phyloP scores from a whole-genome alignment of 2,113 vertebrate species.

The Eulemur rufifrons region DNA sequence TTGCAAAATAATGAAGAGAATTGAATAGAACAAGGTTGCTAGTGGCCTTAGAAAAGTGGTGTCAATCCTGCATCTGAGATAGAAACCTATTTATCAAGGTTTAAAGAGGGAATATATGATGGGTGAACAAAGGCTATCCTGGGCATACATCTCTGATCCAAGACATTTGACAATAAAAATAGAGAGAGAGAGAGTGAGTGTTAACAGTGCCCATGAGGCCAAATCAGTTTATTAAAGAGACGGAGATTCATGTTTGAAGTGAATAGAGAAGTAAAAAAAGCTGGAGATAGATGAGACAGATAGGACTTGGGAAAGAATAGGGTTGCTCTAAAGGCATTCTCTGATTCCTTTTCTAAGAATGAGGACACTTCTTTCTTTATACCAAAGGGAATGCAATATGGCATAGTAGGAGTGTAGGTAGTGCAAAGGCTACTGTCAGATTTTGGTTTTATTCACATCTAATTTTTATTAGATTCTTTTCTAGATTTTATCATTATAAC shows the following conservation, averaged over 20 bases:
- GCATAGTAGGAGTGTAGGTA: not conserved
- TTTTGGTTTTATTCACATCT: not conserved
- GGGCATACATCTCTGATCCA: not conserved
- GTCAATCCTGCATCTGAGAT: not conserved
- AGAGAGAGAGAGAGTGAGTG: not conserved
- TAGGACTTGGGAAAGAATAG: not conserved
- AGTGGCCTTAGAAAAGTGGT: not conserved
- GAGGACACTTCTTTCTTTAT: not conserved
- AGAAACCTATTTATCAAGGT: not conserved
- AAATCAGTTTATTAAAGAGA: not conserved
- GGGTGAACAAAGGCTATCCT: not conserved
- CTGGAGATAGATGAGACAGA: not conserved
- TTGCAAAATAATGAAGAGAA: not conserved
- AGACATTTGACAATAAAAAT: not conserved
- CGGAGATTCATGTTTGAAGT: not conserved
- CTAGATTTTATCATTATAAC: not conserved
- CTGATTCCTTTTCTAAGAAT: not conserved
- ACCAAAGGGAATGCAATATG: not conserved
- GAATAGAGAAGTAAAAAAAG: not conserved
- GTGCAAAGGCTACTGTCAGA: not conserved
- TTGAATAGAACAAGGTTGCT: not conserved
- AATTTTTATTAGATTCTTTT: not conserved
- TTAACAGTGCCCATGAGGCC: not conserved
- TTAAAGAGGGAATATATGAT: not conserved
- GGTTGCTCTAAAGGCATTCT: not conserved